Evolutionary conservation across 2,888 invertebrate genomes (phyloP), one percentile per base, ranked within the genome.

Genomic region (Labia minor): DNA sequence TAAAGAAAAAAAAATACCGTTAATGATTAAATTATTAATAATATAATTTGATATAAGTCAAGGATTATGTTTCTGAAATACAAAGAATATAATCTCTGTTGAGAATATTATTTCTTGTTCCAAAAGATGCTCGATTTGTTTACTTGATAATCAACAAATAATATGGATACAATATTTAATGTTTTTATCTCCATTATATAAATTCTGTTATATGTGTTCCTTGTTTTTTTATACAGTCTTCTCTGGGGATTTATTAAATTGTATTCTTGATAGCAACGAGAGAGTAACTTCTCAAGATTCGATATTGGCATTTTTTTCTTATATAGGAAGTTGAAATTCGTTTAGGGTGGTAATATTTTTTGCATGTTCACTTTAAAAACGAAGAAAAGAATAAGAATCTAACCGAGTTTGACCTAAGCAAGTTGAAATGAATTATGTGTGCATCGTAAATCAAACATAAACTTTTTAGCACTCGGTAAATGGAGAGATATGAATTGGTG

Each of bases 371-470:
- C 26, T 49, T 49, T 49, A 49, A 49, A 49, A 49, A 49, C 8
- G 26, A 26, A 49, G 16, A 49, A 49, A 49, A 11, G 49, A 49
- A 49, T 14, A 49, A 49, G 49, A 49, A 49, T 49, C 49, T 14
- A 26, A 49, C 8, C 49, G 16, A 4, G n/a, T 49, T 49, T 49
- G 49, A 49, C 49, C 49, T 49, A 49, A 49, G 49, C 49, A 49
- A 49, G 49, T 49, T 49, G 49, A 49, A 49, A 49, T 49, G 49
- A 49, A 49, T 49, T 49, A 49, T 49, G 49, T 49, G 49, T 49
- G 16, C 6, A 49, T 49, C 49, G 49, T 49, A 49, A 49, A 49
- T 49, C 49, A 49, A 49, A 49, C 49, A 4, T 16, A 49, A 11
- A 49, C 16, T 16, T 49, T 16, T 49, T 16, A 49, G 49, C 49